These are phyloP conservation scores for Halcyon chelicuti DNA, from an alignment of 2,797 vertebrate genomes.

Conservation along the genomic window DNA sequence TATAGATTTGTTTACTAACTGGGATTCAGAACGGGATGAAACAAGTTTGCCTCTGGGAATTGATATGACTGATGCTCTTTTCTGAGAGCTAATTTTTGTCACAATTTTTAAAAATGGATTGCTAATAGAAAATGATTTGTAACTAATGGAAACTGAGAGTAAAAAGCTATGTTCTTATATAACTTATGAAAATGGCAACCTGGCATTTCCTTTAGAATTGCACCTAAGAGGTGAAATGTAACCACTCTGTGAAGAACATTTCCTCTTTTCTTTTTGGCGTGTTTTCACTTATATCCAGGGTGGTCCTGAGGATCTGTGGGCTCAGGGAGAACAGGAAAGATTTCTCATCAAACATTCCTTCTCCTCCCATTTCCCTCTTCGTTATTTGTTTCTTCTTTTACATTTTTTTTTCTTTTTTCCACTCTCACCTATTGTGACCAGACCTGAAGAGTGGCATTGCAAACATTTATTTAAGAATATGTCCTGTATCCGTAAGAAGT, in stretches of 20 bases:
- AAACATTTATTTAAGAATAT: background rate
- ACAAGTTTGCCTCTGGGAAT: background rate
- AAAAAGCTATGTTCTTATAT: background rate
- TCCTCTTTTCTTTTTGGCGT: constrained; percentile 33
- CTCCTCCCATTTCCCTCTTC: background rate
- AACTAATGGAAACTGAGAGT: background rate
- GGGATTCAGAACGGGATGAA: constrained; percentile 24
- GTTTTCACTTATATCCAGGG: constrained; percentile 54
- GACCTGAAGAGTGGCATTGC: background rate
- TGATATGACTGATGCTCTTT: background rate
- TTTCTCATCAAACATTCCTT: constrained; percentile 10
- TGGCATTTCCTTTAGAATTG: constrained; percentile 19
- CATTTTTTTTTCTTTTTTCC: background rate
- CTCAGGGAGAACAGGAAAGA: background rate
- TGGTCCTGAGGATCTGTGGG: constrained; percentile 46
- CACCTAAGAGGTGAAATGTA: constrained; percentile 6
- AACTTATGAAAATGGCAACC: constrained; percentile 8
- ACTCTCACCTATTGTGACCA: background rate
- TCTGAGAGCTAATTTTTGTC: background rate
- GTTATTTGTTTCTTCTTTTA: background rate
- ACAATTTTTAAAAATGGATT: background rate
- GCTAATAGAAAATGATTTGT: background rate
- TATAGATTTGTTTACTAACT: constrained; percentile 59
- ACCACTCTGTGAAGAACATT: constrained; percentile 37
- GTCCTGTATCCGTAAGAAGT: background rate